phyloP scores from a whole-genome alignment of 2,113 vertebrate species.

The Dasypus novemcinctus region DNA sequence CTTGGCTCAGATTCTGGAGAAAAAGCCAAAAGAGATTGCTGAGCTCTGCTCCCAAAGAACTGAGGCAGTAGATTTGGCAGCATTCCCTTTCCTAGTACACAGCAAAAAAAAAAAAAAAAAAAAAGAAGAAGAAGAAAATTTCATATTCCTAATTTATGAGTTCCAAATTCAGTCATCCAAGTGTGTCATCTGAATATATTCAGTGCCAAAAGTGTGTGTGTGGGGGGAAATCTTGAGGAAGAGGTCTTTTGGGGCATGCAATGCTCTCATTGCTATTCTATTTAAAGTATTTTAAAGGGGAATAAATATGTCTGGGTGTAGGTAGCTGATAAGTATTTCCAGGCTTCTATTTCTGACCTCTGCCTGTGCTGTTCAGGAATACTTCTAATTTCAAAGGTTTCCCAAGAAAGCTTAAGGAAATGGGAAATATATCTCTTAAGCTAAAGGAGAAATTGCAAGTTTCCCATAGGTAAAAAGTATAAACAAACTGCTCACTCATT shows the following conservation, averaged over 20 bases:
- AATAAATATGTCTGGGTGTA: constrained; percentile 27
- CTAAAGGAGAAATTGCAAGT: constrained; percentile 27
- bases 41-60: constrained; percentile 39
- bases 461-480: constrained; percentile 32
- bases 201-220: background rate
- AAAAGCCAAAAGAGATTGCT: constrained; percentile 49
- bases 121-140: background rate
- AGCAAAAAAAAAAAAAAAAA: constrained; percentile 48
- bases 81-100: background rate
- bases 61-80: constrained; percentile 65
- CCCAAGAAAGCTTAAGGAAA: background rate
- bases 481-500: background rate
- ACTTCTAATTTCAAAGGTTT: constrained; percentile 46
- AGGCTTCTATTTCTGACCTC: constrained; percentile 19
- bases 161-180: background rate
- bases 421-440: constrained; percentile 26
- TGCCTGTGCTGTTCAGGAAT: background rate
- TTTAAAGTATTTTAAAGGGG: background rate
- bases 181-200: background rate
- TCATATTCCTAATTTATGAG: constrained; percentile 42
- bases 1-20: constrained; percentile 48
- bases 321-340: background rate
- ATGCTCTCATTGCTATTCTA: background rate
- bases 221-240: background rate
- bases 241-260: background rate